phyloP scores from a whole-genome alignment of 2,888 invertebrate genomes.

The Melanotus villosus region DNA sequence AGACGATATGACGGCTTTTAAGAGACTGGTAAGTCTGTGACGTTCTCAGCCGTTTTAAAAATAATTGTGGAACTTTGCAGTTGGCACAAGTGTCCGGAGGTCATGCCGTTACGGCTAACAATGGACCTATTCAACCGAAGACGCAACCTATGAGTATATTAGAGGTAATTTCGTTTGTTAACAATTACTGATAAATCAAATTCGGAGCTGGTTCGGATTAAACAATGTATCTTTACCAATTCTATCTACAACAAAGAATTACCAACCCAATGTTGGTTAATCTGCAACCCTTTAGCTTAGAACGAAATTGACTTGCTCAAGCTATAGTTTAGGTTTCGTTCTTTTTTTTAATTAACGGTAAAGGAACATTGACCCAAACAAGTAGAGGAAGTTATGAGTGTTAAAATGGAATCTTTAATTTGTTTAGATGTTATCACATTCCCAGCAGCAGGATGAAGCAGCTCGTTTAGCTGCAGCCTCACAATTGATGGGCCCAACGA shows the following conservation, averaged over 20 bases:
- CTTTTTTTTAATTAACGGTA: too few relatives aligned
- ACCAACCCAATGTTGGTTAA: too few relatives aligned
- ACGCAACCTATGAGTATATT: conserved; percentile 73
- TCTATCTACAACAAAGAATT: too few relatives aligned
- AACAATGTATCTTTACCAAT: too few relatives aligned
- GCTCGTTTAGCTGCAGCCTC: conserved; percentile 55
- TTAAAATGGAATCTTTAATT: too few relatives aligned
- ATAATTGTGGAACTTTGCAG: conserved; percentile 63
- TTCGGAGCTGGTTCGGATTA: too few relatives aligned
- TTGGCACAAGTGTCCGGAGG: conserved; percentile 80
- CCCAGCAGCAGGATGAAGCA: conserved; percentile 67
- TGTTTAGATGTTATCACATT: conserved; percentile 74
- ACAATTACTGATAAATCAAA: neutral
- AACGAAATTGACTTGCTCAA: too few relatives aligned
- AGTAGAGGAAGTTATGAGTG: too few relatives aligned
- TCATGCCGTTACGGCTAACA: conserved; percentile 74
- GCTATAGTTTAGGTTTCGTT: too few relatives aligned
- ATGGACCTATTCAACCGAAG: conserved; percentile 67
- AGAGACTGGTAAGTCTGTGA: conserved; percentile 75
- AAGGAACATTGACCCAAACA: too few relatives aligned
- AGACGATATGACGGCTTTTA: conserved; percentile 85
- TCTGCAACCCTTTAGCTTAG: too few relatives aligned
- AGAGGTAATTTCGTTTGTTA: conserved; percentile 68
- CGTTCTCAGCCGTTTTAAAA: neutral
- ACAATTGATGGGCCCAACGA: conserved; percentile 52